Base-by-base conservation (phyloP, 2,888 invertebrate species). In the Troides aeacus region DNA sequence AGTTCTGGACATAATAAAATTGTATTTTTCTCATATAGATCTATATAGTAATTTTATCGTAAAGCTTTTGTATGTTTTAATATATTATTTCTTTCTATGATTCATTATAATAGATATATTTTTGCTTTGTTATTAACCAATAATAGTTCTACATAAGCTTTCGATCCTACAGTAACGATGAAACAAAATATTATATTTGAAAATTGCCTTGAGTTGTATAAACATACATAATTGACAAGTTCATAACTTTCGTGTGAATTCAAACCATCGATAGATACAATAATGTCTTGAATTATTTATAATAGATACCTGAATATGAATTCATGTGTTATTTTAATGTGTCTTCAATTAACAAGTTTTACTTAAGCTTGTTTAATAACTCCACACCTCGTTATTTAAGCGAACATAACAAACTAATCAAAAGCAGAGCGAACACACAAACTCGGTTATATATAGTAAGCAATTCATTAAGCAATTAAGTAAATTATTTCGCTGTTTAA, bases 331-430 rank as follows among this genome's bases (percentile, higher is more conserved):
- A 7, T 62, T 23, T 2, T n/a, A 59, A n/a, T n/a, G n/a, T 46
- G 15, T 60, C 23, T 50, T 60, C 61, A 61, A 61, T 66, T 66
- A 53, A 18, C 10, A 58, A 46, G 30, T 58, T 23, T 64, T 56
- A 39, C 5, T 39, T 42, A 53, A 39, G 42, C 23, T 24, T 21
- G 50, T 57, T n/a, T 57, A 10, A 59, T 50, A 50, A 50, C 46
- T 36, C 7, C 39, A 36, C 23, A 64, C 24, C 17, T 64, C 36
- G 60, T 68, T 30, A 63, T 63, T 21, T 42, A 60, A 39, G 42
- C 65, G 64, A 64, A 57, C 56, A 62, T 62, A 69, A 64, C 64
- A 64, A 69, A 69, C 42, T 57, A 64, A 69, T 69, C 42, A 69
- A 64, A 68, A 69, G 58, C 42, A 17, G 17, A 64, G 69, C 57